Evolutionary conservation across 92 coral and sea anemone genomes (phyloP), one percentile per base, ranked within the genome.

Genomic region (Heliopora coerulea): DNA sequence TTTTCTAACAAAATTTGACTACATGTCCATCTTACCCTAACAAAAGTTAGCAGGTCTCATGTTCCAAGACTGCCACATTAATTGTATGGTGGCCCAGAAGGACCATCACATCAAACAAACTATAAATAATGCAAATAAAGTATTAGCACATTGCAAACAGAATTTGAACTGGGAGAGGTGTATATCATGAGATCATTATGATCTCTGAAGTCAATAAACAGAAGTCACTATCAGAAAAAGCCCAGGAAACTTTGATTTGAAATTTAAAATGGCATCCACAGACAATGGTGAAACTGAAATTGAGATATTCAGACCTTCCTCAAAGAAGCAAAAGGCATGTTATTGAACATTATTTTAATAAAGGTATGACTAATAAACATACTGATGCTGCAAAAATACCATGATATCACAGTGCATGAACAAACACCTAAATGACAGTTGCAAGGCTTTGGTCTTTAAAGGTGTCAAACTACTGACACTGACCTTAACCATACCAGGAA

Each of bases 351-450:
- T 84, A 87, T 39, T 87, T 87, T 30, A 24, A 87, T 62, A 75
- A 73, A 80, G 89, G 91, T 6, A 56, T 84, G 19, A 39, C 32
- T 27, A 74, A 88, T 77, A 81, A 66, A 68, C 78, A 81, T 68
- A 14, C 58, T 85, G 54, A 75, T 88, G 87, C 61, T 88, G 35
- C 90, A 70, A 52, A 83, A 86, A 54, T 80, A 88, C 35, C 88
- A 86, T n/a, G n/a, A n/a, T 63, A 65, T 88, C 10, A n/a, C 8
- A 26, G 81, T 85, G 50, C 68, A 70, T 62, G 27, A 56, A 39
- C 40, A 86, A 33, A 86, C 95, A 2, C 27, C 86, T 13, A 86
- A 86, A 41, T 66, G 88, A 34, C 77, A 88, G 65, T 73, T 88
- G 8, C 79, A 76, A 61, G 88, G 78, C 46, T 86, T 73, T 79